Base-by-base conservation (phyloP, 2,113 vertebrate species). In the Riparia riparia region DNA sequence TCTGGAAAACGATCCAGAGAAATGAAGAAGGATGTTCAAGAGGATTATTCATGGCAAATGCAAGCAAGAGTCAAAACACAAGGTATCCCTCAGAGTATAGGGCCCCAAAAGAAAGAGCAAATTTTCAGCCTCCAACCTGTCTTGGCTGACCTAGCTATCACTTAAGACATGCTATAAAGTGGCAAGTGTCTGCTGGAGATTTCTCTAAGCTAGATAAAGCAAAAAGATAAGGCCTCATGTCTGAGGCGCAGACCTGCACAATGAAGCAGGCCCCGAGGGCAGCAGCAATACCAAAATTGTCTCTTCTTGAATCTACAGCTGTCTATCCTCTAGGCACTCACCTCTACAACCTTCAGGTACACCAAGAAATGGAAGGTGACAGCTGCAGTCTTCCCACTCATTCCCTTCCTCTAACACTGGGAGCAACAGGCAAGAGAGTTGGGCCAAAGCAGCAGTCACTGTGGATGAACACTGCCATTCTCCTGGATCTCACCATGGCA, bases 321-420 rank as follows among this genome's bases (percentile, higher is more conserved):
- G 93, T 79, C 77, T 83, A 89, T 80, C 86, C 91, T 91, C 41
- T 65, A 91, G 95, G 69, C 81, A 71, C 65, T 71, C 81, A 89
- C 86, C 72, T 87, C 69, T 68, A 53, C 56, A 72, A 92, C 93
- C 80, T 95, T 84, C 45, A 81, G 80, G 65, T 65, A 79, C 41
- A 60, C 44, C 70, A 87, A 6, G 34, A 93, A 91, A 94, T 89
- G 41, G 77, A 84, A 95, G 41, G 56, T 71, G 91, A 94, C 91
- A 95, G 83, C 37, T 86, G 28, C 31, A 32, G 16, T 42, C 56
- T 31, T 61, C 34, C 11, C n/a, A 13, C 49, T 68, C 25, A 17
- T 70, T 78, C 39, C 6, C 17, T 70, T 54, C 32, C 47, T 63
- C 64, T 37, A 65, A 89, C 20, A 22, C 2, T 11, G 9, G 19